A percentile compares a stretch with the other conserved stretches of the same genome.
These are phyloP conservation scores for Cichladusa arquata DNA, from an alignment of 2,113 vertebrate species.

Conservation along the genomic window DNA sequence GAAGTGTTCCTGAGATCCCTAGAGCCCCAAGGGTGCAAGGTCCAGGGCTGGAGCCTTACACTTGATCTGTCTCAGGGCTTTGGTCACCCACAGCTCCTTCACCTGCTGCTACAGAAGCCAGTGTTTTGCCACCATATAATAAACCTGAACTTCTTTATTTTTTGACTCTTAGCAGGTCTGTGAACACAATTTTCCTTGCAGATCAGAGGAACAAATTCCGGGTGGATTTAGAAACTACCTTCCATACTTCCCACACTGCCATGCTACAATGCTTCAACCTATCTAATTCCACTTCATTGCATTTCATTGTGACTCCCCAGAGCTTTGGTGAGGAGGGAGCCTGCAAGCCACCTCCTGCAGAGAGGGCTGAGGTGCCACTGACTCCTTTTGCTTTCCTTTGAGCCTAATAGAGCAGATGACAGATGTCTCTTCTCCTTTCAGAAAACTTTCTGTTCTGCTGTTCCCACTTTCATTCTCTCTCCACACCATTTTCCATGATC, in stretches of 20 bases:
- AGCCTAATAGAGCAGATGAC: background rate
- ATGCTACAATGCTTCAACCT: background rate
- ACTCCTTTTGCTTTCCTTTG: background rate
- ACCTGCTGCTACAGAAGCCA: background rate
- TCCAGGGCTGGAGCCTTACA: background rate
- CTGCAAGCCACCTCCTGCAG: constrained; percentile 27
- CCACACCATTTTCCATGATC: background rate
- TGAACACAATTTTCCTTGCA: background rate
- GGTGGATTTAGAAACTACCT: background rate
- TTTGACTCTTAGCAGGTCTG: background rate
- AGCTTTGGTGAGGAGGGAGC: background rate
- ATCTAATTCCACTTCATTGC: background rate
- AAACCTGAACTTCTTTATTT: background rate
- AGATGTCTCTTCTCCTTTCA: background rate
- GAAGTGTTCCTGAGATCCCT: background rate
- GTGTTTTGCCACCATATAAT: background rate
- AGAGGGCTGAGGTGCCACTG: background rate
- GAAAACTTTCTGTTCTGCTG: constrained; percentile 5
- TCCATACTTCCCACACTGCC: background rate
- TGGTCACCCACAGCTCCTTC: background rate
- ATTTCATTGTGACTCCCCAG: background rate
- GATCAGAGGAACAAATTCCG: background rate
- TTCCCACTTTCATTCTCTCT: background rate
- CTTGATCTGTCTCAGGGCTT: background rate
- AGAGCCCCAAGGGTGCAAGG: background rate